Conservation (phyloP, 2,888 invertebrate species). For the Tenthredo notha region DNA sequence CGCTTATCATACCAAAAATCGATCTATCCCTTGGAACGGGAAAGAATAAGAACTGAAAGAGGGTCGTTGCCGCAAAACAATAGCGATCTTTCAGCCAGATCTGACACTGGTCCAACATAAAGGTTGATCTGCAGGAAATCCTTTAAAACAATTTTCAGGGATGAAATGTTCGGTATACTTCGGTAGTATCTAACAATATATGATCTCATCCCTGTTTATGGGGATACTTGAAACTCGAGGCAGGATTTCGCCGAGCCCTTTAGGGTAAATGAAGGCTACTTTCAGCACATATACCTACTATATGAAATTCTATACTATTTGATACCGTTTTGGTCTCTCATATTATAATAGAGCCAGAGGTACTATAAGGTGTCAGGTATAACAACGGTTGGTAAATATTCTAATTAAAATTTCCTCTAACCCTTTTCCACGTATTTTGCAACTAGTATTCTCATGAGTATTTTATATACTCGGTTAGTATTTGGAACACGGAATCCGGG, state of each 20-base stretch:
- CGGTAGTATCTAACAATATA: conserved; percentile 8
- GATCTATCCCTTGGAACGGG: neutral
- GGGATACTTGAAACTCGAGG: conserved; percentile 16
- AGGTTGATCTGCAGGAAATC: neutral
- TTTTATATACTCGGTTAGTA: neutral
- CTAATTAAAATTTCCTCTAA: neutral
- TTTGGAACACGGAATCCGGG: neutral
- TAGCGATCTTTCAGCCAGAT: neutral
- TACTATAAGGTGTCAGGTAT: too few species aligned
- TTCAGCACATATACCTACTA: conserved; percentile 11
- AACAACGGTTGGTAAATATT: too few species aligned
- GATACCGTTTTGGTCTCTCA: neutral
- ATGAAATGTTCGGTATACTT: neutral
- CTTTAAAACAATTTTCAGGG: conserved; percentile 20
- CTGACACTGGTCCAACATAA: neutral
- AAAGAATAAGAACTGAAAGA: neutral
- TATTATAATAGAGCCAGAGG: neutral
- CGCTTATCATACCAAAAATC: neutral
- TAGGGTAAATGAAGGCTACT: conserved; percentile 28
- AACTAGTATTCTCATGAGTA: neutral
- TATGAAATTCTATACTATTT: conserved; percentile 3
- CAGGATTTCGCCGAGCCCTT: neutral
- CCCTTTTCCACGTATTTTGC: neutral
- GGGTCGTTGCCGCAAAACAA: neutral
- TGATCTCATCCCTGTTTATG: conserved; percentile 23